These are phyloP conservation scores for Drosophila grimshawi DNA, from an alignment of 1,140 invertebrate genomes.

Conservation along the genomic window DNA sequence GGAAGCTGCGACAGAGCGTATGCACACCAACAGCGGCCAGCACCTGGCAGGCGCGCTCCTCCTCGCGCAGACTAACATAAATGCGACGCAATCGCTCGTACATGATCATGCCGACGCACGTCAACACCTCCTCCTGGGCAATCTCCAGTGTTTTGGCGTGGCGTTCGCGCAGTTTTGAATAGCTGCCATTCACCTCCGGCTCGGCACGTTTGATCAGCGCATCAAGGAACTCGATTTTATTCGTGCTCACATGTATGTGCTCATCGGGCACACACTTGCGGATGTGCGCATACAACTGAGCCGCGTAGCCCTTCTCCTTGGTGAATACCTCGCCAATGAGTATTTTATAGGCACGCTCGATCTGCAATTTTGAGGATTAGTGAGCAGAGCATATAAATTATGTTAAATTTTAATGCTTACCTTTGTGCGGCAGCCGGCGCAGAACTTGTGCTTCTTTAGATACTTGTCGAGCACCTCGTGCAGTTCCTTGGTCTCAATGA, in stretches of 20 bases:
- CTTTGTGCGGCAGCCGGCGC: slow-evolving; percentile 95
- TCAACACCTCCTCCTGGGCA: slow-evolving; percentile 97
- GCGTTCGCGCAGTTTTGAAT: slow-evolving; percentile 90
- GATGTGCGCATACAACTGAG: slow-evolving; percentile 93
- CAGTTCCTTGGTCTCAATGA: slow-evolving; percentile 92
- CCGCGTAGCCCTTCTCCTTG: slow-evolving; percentile 95
- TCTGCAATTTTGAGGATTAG: slow-evolving; percentile 70
- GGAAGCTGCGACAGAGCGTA: slow-evolving; percentile 94
- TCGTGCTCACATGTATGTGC: slow-evolving; percentile 93
- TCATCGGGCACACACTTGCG: slow-evolving; percentile 93
- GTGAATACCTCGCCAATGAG: slow-evolving; percentile 93
- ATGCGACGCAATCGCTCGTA: slow-evolving; percentile 94
- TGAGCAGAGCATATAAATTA: background rate
- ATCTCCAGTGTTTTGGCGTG: slow-evolving; percentile 98
- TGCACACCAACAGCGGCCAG: slow-evolving; percentile 94
- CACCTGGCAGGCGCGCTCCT: slow-evolving; percentile 96
- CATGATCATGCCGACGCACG: slow-evolving; percentile 95
- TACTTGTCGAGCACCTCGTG: slow-evolving; percentile 94
- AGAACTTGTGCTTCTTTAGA: slow-evolving; percentile 96
- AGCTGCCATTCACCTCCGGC: slow-evolving; percentile 92
- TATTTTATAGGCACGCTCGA: slow-evolving; percentile 92
- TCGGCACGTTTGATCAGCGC: slow-evolving; percentile 94
- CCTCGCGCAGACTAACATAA: slow-evolving; percentile 93
- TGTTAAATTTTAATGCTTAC: slow-evolving; percentile 84
- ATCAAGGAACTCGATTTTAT: slow-evolving; percentile 93